A percentile compares a stretch with the other conserved stretches of the same genome.
Conservation (phyloP, 2,888 invertebrate species). For the Nomada fabriciana region DNA sequence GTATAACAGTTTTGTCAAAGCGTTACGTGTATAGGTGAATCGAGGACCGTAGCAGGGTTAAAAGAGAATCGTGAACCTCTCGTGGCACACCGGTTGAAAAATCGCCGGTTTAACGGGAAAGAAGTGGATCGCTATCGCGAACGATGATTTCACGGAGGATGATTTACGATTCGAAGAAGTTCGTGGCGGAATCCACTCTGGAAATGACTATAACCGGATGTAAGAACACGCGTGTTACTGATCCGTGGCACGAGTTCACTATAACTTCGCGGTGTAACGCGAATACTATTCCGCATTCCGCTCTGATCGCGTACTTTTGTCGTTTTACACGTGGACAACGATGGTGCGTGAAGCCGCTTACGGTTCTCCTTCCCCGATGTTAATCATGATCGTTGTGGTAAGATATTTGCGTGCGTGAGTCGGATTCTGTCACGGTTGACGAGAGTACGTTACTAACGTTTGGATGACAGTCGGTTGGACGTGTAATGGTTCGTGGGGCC, state of each 20-base stretch:
- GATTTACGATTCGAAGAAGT: conserved; percentile 12
- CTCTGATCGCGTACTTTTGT: conserved; percentile 63
- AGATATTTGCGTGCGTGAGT: no score
- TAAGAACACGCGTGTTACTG: conserved; percentile 34
- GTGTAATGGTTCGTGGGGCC: no score
- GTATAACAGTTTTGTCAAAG: no score
- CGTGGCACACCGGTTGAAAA: no score
- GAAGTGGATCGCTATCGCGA: not conserved
- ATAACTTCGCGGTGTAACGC: conserved; percentile 32
- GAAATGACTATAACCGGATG: conserved; percentile 45
- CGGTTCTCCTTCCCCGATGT: not conserved
- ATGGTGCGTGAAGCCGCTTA: not conserved
- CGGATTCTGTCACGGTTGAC: no score
- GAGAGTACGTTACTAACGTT: no score
- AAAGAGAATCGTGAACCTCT: no score
- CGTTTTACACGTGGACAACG: conserved; percentile 30
- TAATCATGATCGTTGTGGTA: not conserved
- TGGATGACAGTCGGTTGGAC: no score
- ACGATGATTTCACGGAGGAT: not conserved
- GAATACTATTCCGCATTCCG: conserved; percentile 72
- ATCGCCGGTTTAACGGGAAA: not conserved
- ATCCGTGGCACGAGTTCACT: conserved; percentile 52
- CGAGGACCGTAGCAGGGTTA: no score
- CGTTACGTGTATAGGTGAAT: no score
- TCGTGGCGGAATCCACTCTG: conserved; percentile 15